Evolutionary conservation across 2,113 vertebrate genomes (phyloP), one percentile per base, ranked within the genome.

Genomic region (Crotalus viridis): DNA sequence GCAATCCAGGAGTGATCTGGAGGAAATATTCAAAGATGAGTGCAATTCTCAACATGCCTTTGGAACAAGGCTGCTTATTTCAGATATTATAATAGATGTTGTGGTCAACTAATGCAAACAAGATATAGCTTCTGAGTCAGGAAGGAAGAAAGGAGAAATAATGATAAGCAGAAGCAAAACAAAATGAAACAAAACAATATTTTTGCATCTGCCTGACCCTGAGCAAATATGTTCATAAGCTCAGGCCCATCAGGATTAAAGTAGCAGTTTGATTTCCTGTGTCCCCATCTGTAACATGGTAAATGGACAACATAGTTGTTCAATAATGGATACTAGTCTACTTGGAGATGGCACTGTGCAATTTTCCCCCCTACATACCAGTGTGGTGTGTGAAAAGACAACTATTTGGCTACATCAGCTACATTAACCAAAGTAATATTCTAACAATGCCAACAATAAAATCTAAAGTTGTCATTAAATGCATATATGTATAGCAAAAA

Each of bases 51-150:
- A 51, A 6, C 22, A n/a, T 56, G 54, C n/a, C 5, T 52, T 64
- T 54, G 57, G 48, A 88, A 88, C 26, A 57, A 88, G 48, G 46
- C n/a, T 24, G 55, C 51, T 92, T 46, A 69, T 74, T 17, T 26
- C 8, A 19, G 26, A 22, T 46, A 87, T 87, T 91, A 61, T 51
- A 61, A 61, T n/a, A 59, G 48, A 59, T 4, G 15, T 46, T 55
- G 51, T 21, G 51, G 86, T 74, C 64, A 17, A 15, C n/a, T 54
- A 89, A 89, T 57, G 87, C 87, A 92, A 85, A 85, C 88, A 92
- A 85, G 52, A 59, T 10, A 22, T n/a, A 10, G 33, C 52, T 12
- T 6, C 9, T 22, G 43, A 57, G 52, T 28, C 19, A 26, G 24
- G 28, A 85, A 85, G 52, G 48, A 54, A 89, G 87, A 55, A 46